phyloP scores from a whole-genome alignment of 2,113 vertebrate species.

The Nansenia antarctica region DNA sequence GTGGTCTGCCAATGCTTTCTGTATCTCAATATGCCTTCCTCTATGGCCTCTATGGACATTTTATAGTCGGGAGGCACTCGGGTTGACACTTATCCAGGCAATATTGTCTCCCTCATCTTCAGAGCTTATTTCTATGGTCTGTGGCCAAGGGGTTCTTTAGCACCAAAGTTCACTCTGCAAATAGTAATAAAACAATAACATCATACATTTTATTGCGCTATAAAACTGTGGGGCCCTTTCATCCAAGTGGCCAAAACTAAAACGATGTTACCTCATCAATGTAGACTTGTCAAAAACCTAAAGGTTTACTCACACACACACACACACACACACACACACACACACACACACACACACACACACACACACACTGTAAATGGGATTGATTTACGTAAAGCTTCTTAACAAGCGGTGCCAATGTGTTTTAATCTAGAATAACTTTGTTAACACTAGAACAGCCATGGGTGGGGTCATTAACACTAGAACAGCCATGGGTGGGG shows the following conservation, averaged over 20 bases:
- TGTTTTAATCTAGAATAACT: no score
- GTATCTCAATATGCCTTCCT: conserved; percentile 3
- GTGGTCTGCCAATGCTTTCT: conserved; percentile 9
- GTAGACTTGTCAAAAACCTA: neutral
- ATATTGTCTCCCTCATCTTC: neutral
- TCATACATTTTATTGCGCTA: neutral
- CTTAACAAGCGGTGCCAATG: no score
- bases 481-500: no score
- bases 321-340: no score
- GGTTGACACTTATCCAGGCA: neutral
- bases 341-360: no score
- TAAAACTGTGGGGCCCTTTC: neutral
- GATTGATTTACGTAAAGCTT: no score
- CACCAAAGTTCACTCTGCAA: neutral
- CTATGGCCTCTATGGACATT: neutral
- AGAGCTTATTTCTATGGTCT: neutral
- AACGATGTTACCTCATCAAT: neutral
- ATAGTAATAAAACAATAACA: conserved; percentile 2
- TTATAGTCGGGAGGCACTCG: neutral
- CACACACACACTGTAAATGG: no score
- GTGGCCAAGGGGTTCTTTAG: neutral
- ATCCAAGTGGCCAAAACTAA: neutral
- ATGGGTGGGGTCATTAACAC: no score
- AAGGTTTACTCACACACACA: neutral
- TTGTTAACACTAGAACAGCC: no score